Evolutionary conservation across 92 coral and sea anemone genomes (phyloP).

Genomic region (Heteractis magnifica): DNA sequence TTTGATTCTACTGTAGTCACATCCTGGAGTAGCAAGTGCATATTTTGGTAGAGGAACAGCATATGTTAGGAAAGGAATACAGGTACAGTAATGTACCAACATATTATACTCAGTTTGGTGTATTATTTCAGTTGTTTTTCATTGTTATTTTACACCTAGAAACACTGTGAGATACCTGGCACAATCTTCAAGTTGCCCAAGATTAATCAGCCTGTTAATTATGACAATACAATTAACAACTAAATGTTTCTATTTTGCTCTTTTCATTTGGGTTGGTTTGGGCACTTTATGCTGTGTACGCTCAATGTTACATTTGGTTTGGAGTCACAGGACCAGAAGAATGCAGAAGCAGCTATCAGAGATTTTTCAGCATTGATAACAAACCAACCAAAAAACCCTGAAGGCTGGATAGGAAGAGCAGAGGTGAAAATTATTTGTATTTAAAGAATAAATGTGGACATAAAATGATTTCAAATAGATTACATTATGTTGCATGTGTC

Average conservation of each 20-base stretch:
- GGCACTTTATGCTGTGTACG: too few species aligned
- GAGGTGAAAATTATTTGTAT: constrained; percentile 46
- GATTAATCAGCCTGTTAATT: too few species aligned
- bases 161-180: too few species aligned
- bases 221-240: too few species aligned
- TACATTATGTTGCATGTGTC: constrained; percentile 45
- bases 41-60: constrained; percentile 87
- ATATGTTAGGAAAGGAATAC: constrained; percentile 76
- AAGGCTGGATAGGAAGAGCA: constrained; percentile 89
- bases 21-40: constrained; percentile 77
- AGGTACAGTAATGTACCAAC: constrained; percentile 38
- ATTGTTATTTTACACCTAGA: too few species aligned
- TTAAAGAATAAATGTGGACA: not conserved
- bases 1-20: constrained; percentile 43
- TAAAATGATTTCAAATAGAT: constrained; percentile 40
- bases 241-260: too few species aligned
- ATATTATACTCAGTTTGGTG: too few species aligned
- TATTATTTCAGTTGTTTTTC: too few species aligned
- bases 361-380: constrained; percentile 79
- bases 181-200: too few species aligned
- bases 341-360: constrained; percentile 79
- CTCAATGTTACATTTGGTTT: too few species aligned
- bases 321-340: constrained; percentile 47
- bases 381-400: constrained; percentile 69
- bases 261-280: too few species aligned